Conservation (phyloP, 2,888 invertebrate species). For the Drosophila prolongata region DNA sequence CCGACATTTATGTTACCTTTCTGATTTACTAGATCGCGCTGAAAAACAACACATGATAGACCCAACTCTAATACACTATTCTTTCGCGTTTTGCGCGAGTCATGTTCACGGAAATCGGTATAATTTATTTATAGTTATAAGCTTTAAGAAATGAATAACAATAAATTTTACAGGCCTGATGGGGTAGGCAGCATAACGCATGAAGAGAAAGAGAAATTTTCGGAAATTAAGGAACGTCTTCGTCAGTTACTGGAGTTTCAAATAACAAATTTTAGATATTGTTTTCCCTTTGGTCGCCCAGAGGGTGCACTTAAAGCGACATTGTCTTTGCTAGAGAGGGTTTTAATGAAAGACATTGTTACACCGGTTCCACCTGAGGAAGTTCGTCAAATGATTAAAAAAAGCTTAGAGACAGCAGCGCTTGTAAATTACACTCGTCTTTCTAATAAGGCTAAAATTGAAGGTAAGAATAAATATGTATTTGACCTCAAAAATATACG, state of each 20-base stretch:
- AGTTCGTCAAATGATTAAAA: constrained; percentile 97
- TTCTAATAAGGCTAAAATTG: constrained; percentile 98
- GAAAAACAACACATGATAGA: constrained; percentile 98
- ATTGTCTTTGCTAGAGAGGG: constrained; percentile 96
- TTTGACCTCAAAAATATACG: too few species aligned
- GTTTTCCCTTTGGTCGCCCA: constrained; percentile 99
- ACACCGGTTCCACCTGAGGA: constrained; percentile 98
- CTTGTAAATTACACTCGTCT: constrained; percentile 98
- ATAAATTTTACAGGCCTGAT: constrained; percentile 91
- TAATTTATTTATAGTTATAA: neutral
- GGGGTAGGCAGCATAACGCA: constrained; percentile 99
- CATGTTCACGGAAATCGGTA: constrained; percentile 99
- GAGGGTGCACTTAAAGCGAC: constrained; percentile 99
- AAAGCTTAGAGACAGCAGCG: constrained; percentile 98
- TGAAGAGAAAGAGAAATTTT: constrained; percentile 99
- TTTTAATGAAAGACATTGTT: constrained; percentile 99
- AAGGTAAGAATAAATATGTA: constrained; percentile 87
- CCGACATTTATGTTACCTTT: constrained; percentile 97
- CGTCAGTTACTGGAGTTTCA: constrained; percentile 97
- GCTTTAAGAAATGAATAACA: neutral
- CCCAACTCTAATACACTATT: constrained; percentile 99
- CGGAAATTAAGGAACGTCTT: constrained; percentile 97
- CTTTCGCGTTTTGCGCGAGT: constrained; percentile 99
- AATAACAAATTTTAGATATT: constrained; percentile 99
- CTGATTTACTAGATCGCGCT: constrained; percentile 96